Conservation (phyloP, 2,113 vertebrate species). For the Myrmophylax atrothorax region DNA sequence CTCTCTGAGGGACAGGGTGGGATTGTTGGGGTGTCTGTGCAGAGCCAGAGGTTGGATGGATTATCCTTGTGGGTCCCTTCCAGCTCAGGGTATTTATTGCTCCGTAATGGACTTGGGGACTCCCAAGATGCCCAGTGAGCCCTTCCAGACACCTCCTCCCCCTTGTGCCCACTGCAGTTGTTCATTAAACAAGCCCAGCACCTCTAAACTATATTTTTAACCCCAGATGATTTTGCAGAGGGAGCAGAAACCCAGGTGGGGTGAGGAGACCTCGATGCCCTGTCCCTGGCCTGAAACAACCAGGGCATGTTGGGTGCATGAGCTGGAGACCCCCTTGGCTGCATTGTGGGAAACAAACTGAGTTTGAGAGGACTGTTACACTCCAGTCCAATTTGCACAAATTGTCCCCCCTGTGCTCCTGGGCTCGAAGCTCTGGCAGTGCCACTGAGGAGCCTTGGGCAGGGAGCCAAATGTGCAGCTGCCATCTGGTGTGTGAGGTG, state of each 20-base stretch:
- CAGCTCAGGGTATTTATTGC: not conserved
- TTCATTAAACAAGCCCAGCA: not conserved
- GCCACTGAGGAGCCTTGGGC: not conserved
- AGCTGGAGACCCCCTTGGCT: not conserved
- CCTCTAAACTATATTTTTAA: not conserved
- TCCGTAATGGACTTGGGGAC: not conserved
- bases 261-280: not conserved
- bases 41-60: accelerated
- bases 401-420: not conserved
- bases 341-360: accelerated
- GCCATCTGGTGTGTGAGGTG: not conserved
- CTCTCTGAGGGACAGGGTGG: not conserved
- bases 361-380: accelerated
- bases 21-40: accelerated
- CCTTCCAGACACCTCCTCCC: not conserved
- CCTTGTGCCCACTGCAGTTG: not conserved
- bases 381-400: not conserved
- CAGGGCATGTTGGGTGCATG: accelerated
- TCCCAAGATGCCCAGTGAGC: not conserved
- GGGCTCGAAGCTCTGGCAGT: not conserved
- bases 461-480: not conserved
- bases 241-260: not conserved
- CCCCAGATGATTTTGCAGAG: not conserved
- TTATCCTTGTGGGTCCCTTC: not conserved
- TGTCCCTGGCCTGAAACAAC: not conserved